These are phyloP conservation scores for Orius laevigatus DNA, from an alignment of 1,140 invertebrate genomes.

Conservation along the genomic window DNA sequence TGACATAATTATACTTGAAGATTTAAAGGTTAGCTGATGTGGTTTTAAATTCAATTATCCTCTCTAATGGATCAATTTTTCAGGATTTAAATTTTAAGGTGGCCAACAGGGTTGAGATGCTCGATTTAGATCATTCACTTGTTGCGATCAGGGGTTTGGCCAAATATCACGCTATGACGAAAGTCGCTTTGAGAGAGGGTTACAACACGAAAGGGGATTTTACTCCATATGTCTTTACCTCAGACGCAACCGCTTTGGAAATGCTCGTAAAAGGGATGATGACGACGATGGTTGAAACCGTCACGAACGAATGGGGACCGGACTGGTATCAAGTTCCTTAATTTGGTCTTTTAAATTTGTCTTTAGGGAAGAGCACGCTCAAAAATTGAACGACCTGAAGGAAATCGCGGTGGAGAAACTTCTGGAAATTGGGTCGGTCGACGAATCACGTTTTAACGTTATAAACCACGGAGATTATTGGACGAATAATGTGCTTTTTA, in stretches of 20 bases:
- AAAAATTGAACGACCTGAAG: not conserved
- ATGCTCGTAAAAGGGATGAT: not conserved
- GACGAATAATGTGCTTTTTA: slow-evolving; percentile 13
- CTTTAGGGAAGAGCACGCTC: not conserved
- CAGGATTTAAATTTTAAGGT: too few relatives aligned
- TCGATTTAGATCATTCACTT: slow-evolving; percentile 3
- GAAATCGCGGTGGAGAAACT: not conserved
- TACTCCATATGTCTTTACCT: not conserved
- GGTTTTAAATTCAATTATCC: too few relatives aligned
- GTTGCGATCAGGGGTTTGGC: not conserved
- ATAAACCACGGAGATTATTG: slow-evolving; percentile 12
- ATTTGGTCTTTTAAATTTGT: too few relatives aligned
- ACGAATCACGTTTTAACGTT: slow-evolving; percentile 8
- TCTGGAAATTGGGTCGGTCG: too few relatives aligned
- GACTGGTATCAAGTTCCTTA: not conserved
- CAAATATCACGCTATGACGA: slow-evolving; percentile 3
- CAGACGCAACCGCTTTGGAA: too few relatives aligned
- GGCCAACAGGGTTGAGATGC: not conserved
- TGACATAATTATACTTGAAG: slow-evolving; percentile 1
- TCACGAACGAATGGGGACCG: not conserved
- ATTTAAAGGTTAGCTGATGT: not conserved
- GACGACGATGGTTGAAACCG: not conserved
- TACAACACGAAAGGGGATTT: not conserved
- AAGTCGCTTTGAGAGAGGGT: not conserved
- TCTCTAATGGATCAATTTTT: too few relatives aligned